A percentile compares a stretch with the other conserved stretches of the same genome.
phyloP scores from a whole-genome alignment of 2,888 invertebrate species.

The Zaprionus bogoriensis region DNA sequence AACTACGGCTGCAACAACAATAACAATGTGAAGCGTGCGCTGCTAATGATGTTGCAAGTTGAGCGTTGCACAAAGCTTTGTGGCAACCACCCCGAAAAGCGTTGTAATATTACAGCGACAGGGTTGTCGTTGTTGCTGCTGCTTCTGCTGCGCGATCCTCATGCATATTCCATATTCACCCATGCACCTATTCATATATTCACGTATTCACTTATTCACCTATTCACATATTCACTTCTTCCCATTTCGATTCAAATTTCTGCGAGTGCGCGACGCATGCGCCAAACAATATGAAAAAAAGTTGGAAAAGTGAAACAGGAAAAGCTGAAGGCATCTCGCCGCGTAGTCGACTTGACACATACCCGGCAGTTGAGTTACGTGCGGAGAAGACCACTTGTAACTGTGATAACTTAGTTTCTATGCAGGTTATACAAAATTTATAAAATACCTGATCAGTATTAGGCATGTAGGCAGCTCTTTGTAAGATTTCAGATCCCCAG shows the following conservation, averaged over 20 bases:
- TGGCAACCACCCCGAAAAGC: conserved; percentile 25
- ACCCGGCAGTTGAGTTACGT: too few relatives aligned
- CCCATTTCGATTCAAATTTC: not conserved
- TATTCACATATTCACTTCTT: not conserved
- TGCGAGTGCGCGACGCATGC: not conserved
- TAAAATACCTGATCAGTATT: too few relatives aligned
- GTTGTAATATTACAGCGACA: conserved; percentile 44
- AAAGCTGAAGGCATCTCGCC: not conserved
- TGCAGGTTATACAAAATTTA: too few relatives aligned
- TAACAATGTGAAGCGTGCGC: conserved; percentile 3
- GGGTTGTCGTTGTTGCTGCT: conserved; percentile 5
- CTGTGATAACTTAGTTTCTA: too few relatives aligned
- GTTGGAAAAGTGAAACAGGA: not conserved
- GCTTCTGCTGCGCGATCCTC: conserved; percentile 13
- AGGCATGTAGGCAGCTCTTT: too few relatives aligned
- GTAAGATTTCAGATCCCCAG: too few relatives aligned
- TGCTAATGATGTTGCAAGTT: conserved; percentile 25
- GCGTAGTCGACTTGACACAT: not conserved
- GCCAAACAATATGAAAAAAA: conserved; percentile 1
- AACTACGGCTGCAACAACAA: not conserved
- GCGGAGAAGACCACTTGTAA: too few relatives aligned
- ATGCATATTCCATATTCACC: conserved; percentile 16
- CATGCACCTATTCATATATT: conserved; percentile 22
- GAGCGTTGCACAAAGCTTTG: conserved; percentile 39
- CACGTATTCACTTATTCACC: not conserved